phyloP scores from a whole-genome alignment of 1,140 invertebrate genomes.

The Drosophila busckii region DNA sequence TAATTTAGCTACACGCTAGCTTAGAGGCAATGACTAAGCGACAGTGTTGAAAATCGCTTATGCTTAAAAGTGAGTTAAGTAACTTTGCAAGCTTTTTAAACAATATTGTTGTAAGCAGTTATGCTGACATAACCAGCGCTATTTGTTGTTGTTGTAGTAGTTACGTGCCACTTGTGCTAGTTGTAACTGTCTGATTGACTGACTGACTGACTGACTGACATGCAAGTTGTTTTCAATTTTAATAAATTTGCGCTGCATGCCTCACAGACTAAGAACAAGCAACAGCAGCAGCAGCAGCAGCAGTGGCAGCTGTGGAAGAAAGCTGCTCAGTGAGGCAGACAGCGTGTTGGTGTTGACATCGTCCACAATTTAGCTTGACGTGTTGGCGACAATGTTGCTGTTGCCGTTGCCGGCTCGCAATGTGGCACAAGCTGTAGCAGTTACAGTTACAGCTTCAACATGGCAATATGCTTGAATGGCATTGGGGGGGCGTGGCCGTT shows the following conservation, averaged over 20 bases:
- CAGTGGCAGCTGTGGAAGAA: no score
- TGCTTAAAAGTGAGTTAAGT: no score
- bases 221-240: conserved; percentile 65
- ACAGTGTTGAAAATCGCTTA: no score
- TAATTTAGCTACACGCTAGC: no score
- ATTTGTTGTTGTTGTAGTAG: no score
- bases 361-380: conserved; percentile 20
- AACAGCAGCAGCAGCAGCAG: not conserved
- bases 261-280: not conserved
- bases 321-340: no score
- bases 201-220: conserved; percentile 27
- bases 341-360: conserved; percentile 8
- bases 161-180: not conserved
- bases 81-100: no score
- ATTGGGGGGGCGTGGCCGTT: not conserved
- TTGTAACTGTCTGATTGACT: conserved; percentile 22
- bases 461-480: not conserved
- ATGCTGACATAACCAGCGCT: no score
- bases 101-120: no score
- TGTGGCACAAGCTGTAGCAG: conserved; percentile 45
- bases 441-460: conserved; percentile 28
- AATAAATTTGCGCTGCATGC: conserved; percentile 66
- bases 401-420: conserved; percentile 27
- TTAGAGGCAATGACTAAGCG: no score
- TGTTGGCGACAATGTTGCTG: conserved; percentile 24